phyloP scores from a whole-genome alignment of 2,888 invertebrate species.

The Drosophila infuscata region DNA sequence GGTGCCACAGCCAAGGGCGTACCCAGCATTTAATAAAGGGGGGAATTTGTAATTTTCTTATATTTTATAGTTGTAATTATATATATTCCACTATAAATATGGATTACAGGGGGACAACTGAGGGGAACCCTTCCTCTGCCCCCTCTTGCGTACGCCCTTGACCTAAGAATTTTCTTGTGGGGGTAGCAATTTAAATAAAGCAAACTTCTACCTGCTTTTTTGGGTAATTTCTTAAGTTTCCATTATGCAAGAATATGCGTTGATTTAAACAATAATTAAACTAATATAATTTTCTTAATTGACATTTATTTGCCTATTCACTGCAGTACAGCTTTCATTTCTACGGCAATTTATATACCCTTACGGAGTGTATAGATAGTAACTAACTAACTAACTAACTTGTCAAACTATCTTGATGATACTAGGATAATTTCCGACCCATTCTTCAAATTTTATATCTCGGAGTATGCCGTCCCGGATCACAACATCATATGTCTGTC shows the following conservation, averaged over 20 bases:
- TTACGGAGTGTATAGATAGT: neutral
- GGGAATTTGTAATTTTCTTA: neutral
- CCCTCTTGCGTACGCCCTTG: neutral
- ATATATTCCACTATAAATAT: neutral
- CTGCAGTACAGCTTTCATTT: neutral
- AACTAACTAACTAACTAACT: neutral
- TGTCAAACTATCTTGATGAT: neutral
- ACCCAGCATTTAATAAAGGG: neutral
- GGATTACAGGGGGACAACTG: neutral
- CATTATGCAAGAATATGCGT: neutral
- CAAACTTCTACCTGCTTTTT: neutral
- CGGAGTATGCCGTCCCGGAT: neutral
- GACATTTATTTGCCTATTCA: neutral
- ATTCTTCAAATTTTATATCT: neutral
- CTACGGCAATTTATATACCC: neutral
- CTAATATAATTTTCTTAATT: neutral
- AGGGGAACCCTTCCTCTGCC: neutral
- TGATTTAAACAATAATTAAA: neutral
- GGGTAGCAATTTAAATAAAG: neutral
- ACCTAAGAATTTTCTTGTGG: neutral
- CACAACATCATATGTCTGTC: neutral
- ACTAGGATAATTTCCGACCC: neutral
- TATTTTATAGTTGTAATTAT: neutral
- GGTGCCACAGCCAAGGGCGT: neutral
- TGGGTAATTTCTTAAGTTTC: neutral